Conservation (phyloP, 1,140 invertebrate species). For the Lysiphlebus fabarum region DNA sequence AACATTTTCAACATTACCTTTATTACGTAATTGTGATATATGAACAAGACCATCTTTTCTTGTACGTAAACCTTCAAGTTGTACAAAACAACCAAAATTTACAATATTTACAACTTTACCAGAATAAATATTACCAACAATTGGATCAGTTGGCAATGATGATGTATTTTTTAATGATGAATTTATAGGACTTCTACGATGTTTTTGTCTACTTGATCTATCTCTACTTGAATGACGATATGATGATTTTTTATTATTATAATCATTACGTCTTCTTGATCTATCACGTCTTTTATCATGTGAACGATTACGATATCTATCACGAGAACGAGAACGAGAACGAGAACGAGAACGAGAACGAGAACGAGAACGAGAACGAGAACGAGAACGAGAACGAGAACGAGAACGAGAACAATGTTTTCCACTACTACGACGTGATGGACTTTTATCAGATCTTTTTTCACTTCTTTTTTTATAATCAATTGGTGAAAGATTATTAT, state of each 20-base stretch:
- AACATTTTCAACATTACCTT: constrained; percentile 92
- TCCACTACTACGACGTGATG: constrained; percentile 37
- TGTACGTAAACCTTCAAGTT: constrained; percentile 83
- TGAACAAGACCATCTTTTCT: constrained; percentile 96
- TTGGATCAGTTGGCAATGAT: constrained; percentile 48
- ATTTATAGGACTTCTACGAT: constrained; percentile 2
- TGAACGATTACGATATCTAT: constrained; percentile 1
- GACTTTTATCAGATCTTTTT: constrained; percentile 18
- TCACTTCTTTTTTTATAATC: constrained; percentile 41
- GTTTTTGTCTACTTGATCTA: neutral
- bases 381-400: constrained; percentile 34
- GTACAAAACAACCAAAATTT: constrained; percentile 96
- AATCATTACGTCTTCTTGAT: too few species aligned
- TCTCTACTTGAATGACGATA: constrained; percentile 6
- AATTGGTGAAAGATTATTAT: constrained; percentile 25
- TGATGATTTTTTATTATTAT: too few species aligned
- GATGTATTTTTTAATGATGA: constrained; percentile 38
- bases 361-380: constrained; percentile 20
- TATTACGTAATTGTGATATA: constrained; percentile 90
- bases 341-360: constrained; percentile 34
- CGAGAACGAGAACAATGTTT: constrained; percentile 33
- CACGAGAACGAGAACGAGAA: constrained; percentile 27
- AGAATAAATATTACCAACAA: constrained; percentile 76
- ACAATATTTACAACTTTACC: constrained; percentile 95
- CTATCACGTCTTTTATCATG: too few species aligned